Conservation (phyloP, 2,113 vertebrate species). For the Petrocephalus microphthalmus region DNA sequence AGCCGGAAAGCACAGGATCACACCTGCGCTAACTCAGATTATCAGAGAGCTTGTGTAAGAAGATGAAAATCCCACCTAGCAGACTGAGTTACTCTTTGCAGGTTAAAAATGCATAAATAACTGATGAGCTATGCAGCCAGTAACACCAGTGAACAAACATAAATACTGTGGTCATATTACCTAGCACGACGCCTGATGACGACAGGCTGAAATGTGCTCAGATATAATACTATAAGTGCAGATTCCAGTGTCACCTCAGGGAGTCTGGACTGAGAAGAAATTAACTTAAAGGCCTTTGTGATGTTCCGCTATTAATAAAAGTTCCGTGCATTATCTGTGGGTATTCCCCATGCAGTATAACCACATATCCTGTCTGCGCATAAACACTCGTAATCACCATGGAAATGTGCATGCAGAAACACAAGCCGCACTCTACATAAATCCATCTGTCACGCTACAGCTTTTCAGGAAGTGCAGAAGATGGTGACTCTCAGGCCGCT, state of each 20-base stretch:
- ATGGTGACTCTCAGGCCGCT: background rate
- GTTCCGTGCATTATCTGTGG: background rate
- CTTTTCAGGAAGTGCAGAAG: conserved; percentile 27
- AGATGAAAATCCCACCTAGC: background rate
- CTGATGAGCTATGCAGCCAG: background rate
- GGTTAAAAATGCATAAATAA: background rate
- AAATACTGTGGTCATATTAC: background rate
- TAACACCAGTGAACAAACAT: background rate
- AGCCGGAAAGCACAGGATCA: background rate
- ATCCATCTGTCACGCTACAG: background rate
- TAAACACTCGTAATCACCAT: conserved; percentile 35
- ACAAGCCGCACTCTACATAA: conserved; percentile 9
- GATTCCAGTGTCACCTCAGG: background rate
- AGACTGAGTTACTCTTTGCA: background rate
- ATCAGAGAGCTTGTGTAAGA: background rate
- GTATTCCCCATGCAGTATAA: background rate
- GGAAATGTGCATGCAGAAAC: conserved; percentile 34
- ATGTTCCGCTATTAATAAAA: background rate
- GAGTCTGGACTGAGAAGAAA: background rate
- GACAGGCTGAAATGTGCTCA: background rate
- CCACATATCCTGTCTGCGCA: conserved; percentile 9
- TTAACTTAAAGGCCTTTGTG: background rate
- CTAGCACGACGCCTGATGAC: background rate
- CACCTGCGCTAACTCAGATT: background rate
- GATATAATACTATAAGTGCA: background rate